These are phyloP conservation scores for Augochlorella aurata DNA, from an alignment of 2,888 invertebrate species.

Conservation along the genomic window DNA sequence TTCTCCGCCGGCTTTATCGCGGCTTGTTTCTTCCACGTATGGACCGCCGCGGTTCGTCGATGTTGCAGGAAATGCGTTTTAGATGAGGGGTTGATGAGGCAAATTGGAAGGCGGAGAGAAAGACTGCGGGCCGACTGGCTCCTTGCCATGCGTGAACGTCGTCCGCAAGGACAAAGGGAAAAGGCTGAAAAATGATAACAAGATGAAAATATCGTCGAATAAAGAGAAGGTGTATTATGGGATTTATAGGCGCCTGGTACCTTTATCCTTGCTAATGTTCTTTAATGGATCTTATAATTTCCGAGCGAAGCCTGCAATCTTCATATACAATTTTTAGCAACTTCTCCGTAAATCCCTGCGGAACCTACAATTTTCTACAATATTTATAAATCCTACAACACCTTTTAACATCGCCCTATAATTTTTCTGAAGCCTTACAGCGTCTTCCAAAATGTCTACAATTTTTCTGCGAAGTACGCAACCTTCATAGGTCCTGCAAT, in stretches of 20 bases:
- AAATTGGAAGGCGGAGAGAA: conserved; percentile 4
- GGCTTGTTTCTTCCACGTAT: neutral
- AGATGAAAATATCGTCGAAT: neutral
- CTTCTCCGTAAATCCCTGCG: neutral
- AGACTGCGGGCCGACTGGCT: neutral
- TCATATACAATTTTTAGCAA: neutral
- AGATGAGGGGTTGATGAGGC: conserved; percentile 14
- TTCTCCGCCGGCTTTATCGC: neutral
- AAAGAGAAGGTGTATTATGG: neutral
- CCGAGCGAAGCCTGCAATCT: neutral
- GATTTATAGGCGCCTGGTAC: too few species aligned
- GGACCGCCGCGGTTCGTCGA: neutral
- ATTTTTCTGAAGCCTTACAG: neutral
- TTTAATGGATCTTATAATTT: neutral
- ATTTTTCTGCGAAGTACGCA: too few species aligned
- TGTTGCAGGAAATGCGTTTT: conserved; percentile 8
- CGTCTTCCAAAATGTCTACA: too few species aligned
- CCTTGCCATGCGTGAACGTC: neutral
- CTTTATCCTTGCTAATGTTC: neutral
- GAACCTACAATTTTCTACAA: neutral
- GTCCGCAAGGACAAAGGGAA: neutral
- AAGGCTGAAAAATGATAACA: neutral
- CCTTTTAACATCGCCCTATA: too few species aligned
- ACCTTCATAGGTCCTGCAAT: too few species aligned
- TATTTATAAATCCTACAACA: neutral